Conservation (phyloP, 2,113 vertebrate species). For the Neogale vison region DNA sequence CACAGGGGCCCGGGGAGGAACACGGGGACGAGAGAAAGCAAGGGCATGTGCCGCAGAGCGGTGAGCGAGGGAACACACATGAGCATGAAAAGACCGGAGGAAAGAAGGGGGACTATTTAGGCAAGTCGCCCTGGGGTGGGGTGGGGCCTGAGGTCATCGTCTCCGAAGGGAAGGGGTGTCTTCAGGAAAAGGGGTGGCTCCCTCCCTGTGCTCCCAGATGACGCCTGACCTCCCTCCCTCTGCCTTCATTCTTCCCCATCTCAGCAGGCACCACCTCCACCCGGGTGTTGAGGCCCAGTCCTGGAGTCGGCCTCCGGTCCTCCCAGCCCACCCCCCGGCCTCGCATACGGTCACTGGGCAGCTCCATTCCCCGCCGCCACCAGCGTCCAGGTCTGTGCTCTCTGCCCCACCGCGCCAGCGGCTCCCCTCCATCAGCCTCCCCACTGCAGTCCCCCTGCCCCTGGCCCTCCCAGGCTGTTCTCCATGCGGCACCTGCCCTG, state of each 20-base stretch:
- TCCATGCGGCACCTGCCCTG: background rate
- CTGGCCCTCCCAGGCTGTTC: rapidly evolving
- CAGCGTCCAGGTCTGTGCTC: background rate
- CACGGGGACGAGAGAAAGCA: too few relatives aligned
- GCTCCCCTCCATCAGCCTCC: background rate
- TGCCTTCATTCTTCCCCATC: background rate
- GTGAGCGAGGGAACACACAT: too few relatives aligned
- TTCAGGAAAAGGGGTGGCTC: background rate
- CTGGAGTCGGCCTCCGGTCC: background rate
- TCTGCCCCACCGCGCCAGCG: rapidly evolving
- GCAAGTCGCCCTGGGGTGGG: background rate
- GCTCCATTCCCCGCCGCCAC: background rate
- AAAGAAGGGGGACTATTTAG: background rate
- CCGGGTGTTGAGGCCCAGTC: background rate
- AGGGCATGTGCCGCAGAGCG: background rate
- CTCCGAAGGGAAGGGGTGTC: background rate
- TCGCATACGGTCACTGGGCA: background rate
- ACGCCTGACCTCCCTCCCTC: background rate
- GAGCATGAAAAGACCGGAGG: background rate
- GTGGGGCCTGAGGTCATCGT: too few relatives aligned
- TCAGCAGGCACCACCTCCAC: background rate
- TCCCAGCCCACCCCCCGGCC: too few relatives aligned
- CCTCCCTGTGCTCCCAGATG: background rate
- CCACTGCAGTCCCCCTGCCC: background rate
- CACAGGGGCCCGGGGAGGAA: background rate